Base-by-base conservation (phyloP, 1,140 invertebrate species). In the Heliconius hewitsoni region DNA sequence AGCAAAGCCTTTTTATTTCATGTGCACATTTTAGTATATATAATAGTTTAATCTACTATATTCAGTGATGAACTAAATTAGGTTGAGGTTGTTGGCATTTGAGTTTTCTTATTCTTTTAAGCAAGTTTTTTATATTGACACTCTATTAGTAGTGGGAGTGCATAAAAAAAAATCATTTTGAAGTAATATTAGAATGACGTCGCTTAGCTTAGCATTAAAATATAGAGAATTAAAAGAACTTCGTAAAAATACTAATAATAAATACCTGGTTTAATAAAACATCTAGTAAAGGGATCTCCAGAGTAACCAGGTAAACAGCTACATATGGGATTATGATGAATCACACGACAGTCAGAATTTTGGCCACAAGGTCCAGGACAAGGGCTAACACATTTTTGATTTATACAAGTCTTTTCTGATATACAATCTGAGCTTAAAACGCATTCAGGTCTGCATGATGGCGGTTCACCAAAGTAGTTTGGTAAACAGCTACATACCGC, bases 331-430 rank as follows among this genome's bases (percentile, higher is more conserved):
- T 95, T 95, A 85, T 97, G 97, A 86, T 96, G 95, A 73, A 95
- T 93, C 16, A 96, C 96, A 83, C 94, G 93, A 90, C 96, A 97
- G 84, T 96, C 94, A 5, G 96, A 96, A 85, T 96, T 96, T 57
- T 91, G 87, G 23, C 96, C 96, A 87, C 96, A 97, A 30, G 96
- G 95, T 8, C 95, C 95, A 9, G 95, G 93, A 85, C 97, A 97
- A 50, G 97, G 97, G 91, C 97, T 96, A 74, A 94, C 87, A 87
- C 97, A 97, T 88, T 96, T 96, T 85, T 96, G 95, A 85, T 97
- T 96, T 37, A 96, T 88, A 85, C 96, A 97, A 30, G 96, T 95
- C 87, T 95, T 95, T 73, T 95, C 94, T 50, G 94, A 90, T n/a
- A 94, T 78, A 87, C 96, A 97, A 82, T 97, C 96, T 5, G 95